Conservation (phyloP, 2,113 vertebrate species). For the Lepidothrix coronata region DNA sequence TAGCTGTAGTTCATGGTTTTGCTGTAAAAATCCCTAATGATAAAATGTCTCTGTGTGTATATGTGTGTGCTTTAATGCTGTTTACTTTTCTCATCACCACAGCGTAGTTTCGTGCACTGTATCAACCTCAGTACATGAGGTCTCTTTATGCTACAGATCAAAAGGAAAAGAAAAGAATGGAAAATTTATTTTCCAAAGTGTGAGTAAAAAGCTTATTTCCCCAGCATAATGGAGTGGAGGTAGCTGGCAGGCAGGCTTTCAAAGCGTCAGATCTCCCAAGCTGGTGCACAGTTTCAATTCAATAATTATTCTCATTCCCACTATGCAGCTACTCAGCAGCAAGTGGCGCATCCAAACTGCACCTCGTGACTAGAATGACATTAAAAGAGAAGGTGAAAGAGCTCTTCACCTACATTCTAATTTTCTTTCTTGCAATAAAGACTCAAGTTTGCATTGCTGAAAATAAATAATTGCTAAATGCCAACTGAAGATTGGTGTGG, state of each 20-base stretch:
- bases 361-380: background rate
- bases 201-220: constrained; percentile 53
- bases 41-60: background rate
- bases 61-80: background rate
- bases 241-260: constrained; percentile 28
- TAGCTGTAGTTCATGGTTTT: background rate
- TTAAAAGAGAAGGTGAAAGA: constrained; percentile 34
- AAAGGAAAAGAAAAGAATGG: constrained; percentile 50
- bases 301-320: constrained; percentile 12
- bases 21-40: background rate
- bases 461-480: constrained; percentile 69
- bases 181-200: constrained; percentile 36
- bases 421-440: background rate
- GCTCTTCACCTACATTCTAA: constrained; percentile 23
- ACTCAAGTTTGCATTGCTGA: background rate
- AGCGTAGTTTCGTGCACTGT: background rate
- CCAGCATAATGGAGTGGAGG: constrained; percentile 30
- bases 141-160: constrained; percentile 20
- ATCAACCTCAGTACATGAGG: background rate
- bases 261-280: constrained; percentile 11
- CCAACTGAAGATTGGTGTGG: constrained; percentile 24
- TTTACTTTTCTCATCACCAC: background rate
- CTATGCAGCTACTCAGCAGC: background rate
- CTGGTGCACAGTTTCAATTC: constrained; percentile 17
- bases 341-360: background rate